Percentiles rank a stretch among this genome's conserved stretches.
Evolutionary conservation across 1,140 invertebrate genomes (phyloP).

Genomic region (Drosophila biarmipes): DNA sequence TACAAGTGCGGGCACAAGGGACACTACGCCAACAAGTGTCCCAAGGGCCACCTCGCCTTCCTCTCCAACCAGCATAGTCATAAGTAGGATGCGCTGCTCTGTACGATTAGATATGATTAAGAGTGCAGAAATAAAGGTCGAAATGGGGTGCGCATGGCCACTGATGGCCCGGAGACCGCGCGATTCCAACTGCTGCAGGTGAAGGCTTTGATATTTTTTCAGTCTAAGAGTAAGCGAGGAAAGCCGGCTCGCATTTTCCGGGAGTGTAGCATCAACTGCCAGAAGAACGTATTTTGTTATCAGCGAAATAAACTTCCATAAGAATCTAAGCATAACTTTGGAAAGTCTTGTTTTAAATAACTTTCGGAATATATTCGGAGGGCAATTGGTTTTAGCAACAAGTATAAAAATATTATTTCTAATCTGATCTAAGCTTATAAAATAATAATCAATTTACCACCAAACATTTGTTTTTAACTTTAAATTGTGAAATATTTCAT

Average conservation of each 20-base stretch:
- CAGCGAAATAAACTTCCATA: slow-evolving; percentile 19
- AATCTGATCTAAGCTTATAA: too few species aligned
- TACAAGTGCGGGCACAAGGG: slow-evolving; percentile 99
- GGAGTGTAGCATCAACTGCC: not conserved
- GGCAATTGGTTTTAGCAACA: not conserved
- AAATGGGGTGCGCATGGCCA: slow-evolving; percentile 1
- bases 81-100: slow-evolving; percentile 56
- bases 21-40: slow-evolving; percentile 99
- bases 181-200: not conserved
- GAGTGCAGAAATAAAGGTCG: slow-evolving; percentile 46
- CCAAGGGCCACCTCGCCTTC: slow-evolving; percentile 98
- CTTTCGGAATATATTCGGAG: not conserved
- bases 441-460: too few species aligned
- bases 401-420: not conserved
- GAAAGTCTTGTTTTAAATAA: too few species aligned
- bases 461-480: too few species aligned
- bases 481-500: too few species aligned
- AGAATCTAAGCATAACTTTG: too few species aligned
- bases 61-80: slow-evolving; percentile 89
- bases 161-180: not conserved
- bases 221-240: not conserved
- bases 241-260: not conserved
- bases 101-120: slow-evolving; percentile 34
- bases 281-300: slow-evolving; percentile 6
- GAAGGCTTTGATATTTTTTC: slow-evolving; percentile 4